Evolutionary conservation across 2,888 invertebrate genomes (phyloP).

Genomic region (Cephalotes varians): DNA sequence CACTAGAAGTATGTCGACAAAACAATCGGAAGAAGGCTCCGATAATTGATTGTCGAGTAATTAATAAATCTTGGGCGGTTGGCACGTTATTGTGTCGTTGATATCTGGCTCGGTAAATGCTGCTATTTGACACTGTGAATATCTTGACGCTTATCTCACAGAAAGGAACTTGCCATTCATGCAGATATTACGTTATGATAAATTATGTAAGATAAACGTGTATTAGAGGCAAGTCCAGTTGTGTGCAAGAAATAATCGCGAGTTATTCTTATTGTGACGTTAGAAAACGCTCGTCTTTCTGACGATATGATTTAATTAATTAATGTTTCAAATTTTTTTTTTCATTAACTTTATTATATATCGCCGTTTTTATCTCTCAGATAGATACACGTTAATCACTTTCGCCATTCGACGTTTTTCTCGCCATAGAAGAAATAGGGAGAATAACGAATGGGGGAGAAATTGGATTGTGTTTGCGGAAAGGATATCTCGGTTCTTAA

Average conservation of each 20-base stretch:
- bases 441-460: constrained; percentile 67
- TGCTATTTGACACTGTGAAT: not conserved
- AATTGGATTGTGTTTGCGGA: constrained; percentile 71
- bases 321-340: not conserved
- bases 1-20: not conserved
- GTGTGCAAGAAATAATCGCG: not conserved
- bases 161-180: not conserved
- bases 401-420: constrained; percentile 38
- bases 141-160: not conserved
- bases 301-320: not conserved
- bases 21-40: not conserved
- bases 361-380: constrained; percentile 11
- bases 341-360: not conserved
- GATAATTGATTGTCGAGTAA: constrained; percentile 8
- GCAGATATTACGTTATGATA: not conserved
- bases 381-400: constrained; percentile 44
- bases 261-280: not conserved
- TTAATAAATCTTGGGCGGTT: constrained; percentile 10
- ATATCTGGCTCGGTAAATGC: constrained; percentile 8
- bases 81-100: not conserved
- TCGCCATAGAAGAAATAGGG: constrained; percentile 6
- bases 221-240: not conserved
- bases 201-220: constrained; percentile 8
- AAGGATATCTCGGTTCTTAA: constrained; percentile 40
- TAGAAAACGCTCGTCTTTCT: not conserved